These are phyloP conservation scores for Microchirus variegatus DNA, from an alignment of 2,797 vertebrate species.

Conservation along the genomic window DNA sequence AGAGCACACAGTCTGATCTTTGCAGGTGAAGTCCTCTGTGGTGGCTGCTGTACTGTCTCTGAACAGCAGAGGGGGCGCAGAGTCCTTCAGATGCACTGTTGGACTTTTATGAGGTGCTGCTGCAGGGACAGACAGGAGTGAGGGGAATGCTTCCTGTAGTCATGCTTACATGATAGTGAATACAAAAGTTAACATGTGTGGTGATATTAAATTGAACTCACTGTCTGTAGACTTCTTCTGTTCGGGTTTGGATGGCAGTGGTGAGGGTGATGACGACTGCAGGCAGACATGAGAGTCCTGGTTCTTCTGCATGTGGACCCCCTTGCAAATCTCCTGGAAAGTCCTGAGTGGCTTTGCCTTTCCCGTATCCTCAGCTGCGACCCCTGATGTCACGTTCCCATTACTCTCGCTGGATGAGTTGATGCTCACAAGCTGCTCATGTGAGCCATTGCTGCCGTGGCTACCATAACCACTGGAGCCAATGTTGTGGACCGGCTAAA, in stretches of 20 bases:
- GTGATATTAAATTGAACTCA: slow-evolving; percentile 57
- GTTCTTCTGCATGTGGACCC: slow-evolving; percentile 83
- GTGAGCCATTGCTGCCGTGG: slow-evolving; percentile 88
- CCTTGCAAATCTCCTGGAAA: slow-evolving; percentile 88
- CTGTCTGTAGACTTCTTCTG: slow-evolving; percentile 73
- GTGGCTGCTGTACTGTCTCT: slow-evolving; percentile 61
- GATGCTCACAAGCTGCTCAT: slow-evolving; percentile 88
- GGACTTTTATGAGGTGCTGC: slow-evolving; percentile 67
- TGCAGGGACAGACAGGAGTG: background rate
- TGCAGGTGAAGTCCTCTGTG: slow-evolving; percentile 84
- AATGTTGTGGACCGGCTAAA: slow-evolving; percentile 91
- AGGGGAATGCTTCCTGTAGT: background rate
- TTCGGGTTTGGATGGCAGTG: slow-evolving; percentile 68
- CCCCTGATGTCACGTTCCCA: slow-evolving; percentile 72
- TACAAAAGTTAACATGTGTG: background rate
- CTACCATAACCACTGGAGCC: slow-evolving; percentile 95
- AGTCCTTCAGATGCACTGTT: slow-evolving; percentile 71
- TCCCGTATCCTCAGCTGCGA: slow-evolving; percentile 73
- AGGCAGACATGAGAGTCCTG: slow-evolving; percentile 79
- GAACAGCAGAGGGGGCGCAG: slow-evolving; percentile 35
- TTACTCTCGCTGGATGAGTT: slow-evolving; percentile 93
- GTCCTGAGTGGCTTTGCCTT: slow-evolving; percentile 79
- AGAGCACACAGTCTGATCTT: slow-evolving; percentile 88
- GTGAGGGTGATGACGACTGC: slow-evolving; percentile 43
- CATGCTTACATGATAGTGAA: background rate